Evolutionary conservation across 2,888 invertebrate species (phyloP).

Genomic region (Fissipunctia ypsillon): DNA sequence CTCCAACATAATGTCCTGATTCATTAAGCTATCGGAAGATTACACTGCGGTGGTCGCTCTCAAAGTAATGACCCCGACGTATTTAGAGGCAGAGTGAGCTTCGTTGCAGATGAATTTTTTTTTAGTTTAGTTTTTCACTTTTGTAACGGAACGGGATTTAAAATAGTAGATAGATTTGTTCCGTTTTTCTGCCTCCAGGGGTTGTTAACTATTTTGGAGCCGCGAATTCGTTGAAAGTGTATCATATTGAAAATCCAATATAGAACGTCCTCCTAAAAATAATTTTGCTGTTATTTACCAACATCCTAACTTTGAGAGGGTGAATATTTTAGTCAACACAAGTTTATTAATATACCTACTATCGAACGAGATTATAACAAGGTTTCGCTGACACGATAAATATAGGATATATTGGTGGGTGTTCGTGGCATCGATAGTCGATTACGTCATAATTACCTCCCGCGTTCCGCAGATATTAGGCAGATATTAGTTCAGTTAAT

Average conservation of each 20-base stretch:
- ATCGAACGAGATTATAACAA: slow-evolving; percentile 43
- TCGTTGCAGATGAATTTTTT: slow-evolving; percentile 35
- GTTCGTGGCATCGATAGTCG: slow-evolving; percentile 58
- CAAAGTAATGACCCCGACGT: slow-evolving; percentile 67
- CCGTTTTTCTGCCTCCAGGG: background rate
- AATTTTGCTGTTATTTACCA: slow-evolving; percentile 12
- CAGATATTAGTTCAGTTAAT: slow-evolving; percentile 75
- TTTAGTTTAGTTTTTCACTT: slow-evolving; percentile 11
- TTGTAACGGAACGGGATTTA: background rate
- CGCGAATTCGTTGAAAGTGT: background rate
- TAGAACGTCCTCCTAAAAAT: slow-evolving; percentile 14
- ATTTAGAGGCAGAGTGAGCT: slow-evolving; percentile 60
- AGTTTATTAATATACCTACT: slow-evolving; percentile 50
- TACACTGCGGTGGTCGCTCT: slow-evolving; percentile 73
- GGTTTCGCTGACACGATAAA: slow-evolving; percentile 44
- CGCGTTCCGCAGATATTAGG: slow-evolving; percentile 66
- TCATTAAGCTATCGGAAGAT: slow-evolving; percentile 81
- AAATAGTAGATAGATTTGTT: slow-evolving; percentile 5
- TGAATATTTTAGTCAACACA: slow-evolving; percentile 29
- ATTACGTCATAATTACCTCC: slow-evolving; percentile 73
- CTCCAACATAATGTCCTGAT: slow-evolving; percentile 77
- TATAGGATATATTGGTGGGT: slow-evolving; percentile 46
- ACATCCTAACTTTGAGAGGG: background rate
- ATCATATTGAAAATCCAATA: background rate
- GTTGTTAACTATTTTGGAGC: background rate